Percentiles rank a stretch among this genome's conserved stretches.
phyloP scores from a whole-genome alignment of 2,113 vertebrate species.

The Sorex araneus region DNA sequence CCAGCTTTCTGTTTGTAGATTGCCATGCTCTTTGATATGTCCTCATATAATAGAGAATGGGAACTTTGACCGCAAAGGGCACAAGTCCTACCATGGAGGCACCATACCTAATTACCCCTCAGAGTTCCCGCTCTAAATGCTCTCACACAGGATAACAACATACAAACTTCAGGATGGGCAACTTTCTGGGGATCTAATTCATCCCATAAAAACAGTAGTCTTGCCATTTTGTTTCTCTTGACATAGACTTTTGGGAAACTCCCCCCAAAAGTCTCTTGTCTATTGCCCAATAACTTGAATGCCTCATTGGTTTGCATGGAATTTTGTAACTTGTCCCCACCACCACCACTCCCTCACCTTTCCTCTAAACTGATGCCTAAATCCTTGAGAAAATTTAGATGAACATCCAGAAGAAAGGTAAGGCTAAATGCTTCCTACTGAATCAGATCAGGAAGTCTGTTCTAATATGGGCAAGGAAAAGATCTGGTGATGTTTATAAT shows the following conservation, averaged over 20 bases:
- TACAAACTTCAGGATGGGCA: background rate
- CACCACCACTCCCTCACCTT: background rate
- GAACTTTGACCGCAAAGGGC: background rate
- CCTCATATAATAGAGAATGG: background rate
- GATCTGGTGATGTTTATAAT: slow-evolving; percentile 16
- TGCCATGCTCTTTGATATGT: background rate
- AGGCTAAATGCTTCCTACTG: slow-evolving; percentile 10
- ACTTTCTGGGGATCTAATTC: background rate
- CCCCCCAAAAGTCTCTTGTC: background rate
- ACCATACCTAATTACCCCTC: background rate
- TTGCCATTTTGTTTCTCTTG: slow-evolving; percentile 51
- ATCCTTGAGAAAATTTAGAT: slow-evolving; percentile 35
- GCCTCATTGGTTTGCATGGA: background rate
- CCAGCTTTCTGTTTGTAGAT: background rate
- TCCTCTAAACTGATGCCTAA: slow-evolving; percentile 20
- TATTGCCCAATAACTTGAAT: background rate
- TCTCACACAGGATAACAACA: background rate
- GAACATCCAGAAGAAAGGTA: background rate
- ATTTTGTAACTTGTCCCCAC: slow-evolving; percentile 53
- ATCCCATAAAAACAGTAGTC: background rate
- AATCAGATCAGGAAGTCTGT: background rate
- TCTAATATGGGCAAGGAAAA: slow-evolving; percentile 23
- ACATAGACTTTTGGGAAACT: slow-evolving; percentile 50
- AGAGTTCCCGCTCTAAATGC: background rate
- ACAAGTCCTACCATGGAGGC: background rate